These are phyloP conservation scores for Meganola albula DNA, from an alignment of 2,888 invertebrate species.

Conservation along the genomic window DNA sequence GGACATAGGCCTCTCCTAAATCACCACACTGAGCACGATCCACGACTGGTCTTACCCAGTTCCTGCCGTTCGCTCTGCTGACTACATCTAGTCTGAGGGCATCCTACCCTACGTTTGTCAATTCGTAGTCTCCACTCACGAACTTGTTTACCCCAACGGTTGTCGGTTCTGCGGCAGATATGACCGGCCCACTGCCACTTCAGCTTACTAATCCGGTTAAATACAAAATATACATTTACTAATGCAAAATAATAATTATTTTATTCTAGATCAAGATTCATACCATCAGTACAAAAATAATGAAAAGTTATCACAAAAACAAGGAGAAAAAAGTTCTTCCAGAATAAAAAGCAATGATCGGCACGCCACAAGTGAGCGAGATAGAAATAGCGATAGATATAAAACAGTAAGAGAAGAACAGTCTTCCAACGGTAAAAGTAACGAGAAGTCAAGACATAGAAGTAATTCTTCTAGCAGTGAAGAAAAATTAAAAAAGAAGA, in stretches of 20 bases:
- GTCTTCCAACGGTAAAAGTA: slow-evolving; percentile 38
- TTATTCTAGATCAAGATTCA: slow-evolving; percentile 80
- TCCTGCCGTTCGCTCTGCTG: too few species aligned
- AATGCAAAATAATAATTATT: too few species aligned
- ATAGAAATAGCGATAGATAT: slow-evolving; percentile 20
- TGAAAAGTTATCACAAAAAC: slow-evolving; percentile 43
- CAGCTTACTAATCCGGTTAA: too few species aligned
- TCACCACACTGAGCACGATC: too few species aligned
- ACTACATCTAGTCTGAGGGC: too few species aligned
- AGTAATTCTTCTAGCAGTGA: slow-evolving; percentile 38
- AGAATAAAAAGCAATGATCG: slow-evolving; percentile 26
- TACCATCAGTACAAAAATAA: slow-evolving; percentile 83
- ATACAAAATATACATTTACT: slow-evolving; percentile 7
- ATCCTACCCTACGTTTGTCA: too few species aligned
- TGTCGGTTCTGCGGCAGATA: too few species aligned
- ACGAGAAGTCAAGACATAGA: slow-evolving; percentile 24
- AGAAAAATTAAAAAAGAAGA: slow-evolving; percentile 34
- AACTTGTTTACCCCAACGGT: too few species aligned
- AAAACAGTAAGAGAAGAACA: slow-evolving; percentile 31
- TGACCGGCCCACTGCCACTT: too few species aligned
- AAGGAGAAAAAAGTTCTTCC: slow-evolving; percentile 39
- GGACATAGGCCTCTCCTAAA: too few species aligned
- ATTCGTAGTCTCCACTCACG: too few species aligned
- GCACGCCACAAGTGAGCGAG: slow-evolving; percentile 13
- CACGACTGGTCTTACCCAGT: too few species aligned